Evolutionary conservation across 2,113 vertebrate genomes (phyloP).

Genomic region (Antigone vipio): DNA sequence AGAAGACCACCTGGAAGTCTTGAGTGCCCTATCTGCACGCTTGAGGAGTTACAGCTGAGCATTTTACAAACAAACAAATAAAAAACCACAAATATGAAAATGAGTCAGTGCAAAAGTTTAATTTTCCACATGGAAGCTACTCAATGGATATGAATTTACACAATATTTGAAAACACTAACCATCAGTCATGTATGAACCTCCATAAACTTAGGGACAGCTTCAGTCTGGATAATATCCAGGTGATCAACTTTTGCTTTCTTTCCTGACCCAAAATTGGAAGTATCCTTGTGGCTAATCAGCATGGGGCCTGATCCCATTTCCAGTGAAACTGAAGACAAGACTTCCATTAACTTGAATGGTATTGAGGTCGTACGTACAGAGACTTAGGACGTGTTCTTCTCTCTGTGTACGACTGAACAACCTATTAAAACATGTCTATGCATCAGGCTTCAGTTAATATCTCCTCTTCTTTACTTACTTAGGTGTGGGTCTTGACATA

Average conservation of each 20-base stretch:
- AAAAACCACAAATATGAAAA: background rate
- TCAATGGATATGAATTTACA: background rate
- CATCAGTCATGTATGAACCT: background rate
- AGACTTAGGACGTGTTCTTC: background rate
- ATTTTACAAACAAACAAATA: background rate
- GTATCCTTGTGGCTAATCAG: background rate
- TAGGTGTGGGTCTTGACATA: background rate
- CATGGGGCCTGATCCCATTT: background rate
- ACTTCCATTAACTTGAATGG: background rate
- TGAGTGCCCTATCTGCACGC: background rate
- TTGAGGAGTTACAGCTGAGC: background rate
- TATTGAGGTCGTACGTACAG: background rate
- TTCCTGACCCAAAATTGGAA: background rate
- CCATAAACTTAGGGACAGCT: background rate
- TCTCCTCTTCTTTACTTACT: background rate
- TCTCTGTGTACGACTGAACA: background rate
- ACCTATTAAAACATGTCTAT: background rate
- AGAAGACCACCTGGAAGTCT: background rate
- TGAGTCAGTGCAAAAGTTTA: background rate
- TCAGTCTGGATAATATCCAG: background rate
- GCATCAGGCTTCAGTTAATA: background rate
- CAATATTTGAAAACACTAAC: background rate
- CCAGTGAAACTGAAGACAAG: background rate
- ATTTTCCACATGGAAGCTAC: background rate
- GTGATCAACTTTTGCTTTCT: background rate